phyloP scores from a whole-genome alignment of 2,888 invertebrate species.

The Sinhomidia bicolor region DNA sequence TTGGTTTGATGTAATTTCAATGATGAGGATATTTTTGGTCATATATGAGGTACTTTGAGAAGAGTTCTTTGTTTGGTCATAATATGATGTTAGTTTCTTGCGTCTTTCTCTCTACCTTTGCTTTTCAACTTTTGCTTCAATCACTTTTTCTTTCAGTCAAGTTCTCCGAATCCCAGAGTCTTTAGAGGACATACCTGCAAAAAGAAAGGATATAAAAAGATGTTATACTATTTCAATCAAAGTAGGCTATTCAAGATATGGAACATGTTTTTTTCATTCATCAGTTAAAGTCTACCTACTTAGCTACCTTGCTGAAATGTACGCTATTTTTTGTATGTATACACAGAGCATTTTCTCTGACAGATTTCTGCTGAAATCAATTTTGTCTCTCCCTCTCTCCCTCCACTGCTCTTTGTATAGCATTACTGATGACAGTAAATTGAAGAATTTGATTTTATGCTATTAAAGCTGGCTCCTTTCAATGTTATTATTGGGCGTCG shows the following conservation, averaged over 20 bases:
- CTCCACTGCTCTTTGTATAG: no score
- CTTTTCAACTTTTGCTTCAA: constrained; percentile 5
- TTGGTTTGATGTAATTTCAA: neutral
- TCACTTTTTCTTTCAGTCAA: neutral
- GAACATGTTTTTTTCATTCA: neutral
- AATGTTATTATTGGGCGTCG: neutral
- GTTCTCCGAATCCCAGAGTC: neutral
- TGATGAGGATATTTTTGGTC: constrained; percentile 21
- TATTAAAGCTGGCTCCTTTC: neutral
- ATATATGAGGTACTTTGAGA: constrained; percentile 25
- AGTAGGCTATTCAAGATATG: neutral
- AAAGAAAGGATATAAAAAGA: neutral
- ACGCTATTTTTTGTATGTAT: no score
- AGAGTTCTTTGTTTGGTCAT: constrained; percentile 41
- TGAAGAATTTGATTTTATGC: neutral
- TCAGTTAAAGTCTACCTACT: neutral
- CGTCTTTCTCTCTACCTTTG: neutral
- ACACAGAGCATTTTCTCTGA: neutral
- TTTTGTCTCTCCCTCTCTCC: neutral
- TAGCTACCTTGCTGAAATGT: neutral
- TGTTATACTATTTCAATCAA: constrained; percentile 17
- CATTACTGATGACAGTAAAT: neutral
- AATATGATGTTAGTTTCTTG: neutral
- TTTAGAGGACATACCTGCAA: neutral
- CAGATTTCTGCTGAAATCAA: neutral